Evolutionary conservation across 2,113 vertebrate species (phyloP), one percentile per base, ranked within the genome.

Genomic region (Cairina moschata): DNA sequence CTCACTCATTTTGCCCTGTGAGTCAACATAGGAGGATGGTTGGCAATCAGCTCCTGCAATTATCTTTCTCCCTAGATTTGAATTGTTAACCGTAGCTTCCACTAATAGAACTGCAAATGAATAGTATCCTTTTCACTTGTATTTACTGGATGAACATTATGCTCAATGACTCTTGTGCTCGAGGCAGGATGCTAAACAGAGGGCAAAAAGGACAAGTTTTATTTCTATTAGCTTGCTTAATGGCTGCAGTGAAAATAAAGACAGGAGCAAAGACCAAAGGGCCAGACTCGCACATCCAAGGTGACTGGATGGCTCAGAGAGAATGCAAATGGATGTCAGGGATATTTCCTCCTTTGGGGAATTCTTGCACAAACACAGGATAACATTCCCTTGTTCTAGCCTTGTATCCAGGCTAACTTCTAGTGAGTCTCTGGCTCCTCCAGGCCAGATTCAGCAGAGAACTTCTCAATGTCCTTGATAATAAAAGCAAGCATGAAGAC

Each of bases 1-100:
- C 92, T 89, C 79, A 18, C 92, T 86, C 48, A 11, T 76, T 96
- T 83, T 96, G 94, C 96, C 97, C 97, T 94, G 91, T 96, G 96
- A 97, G 96, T 97, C 96, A 97, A 94, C 92, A 95, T 36, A 8
- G 94, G 93, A 96, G 95, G 95, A 93, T 63, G 88, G 90, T 14
- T 97, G 95, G 97, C 96, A 97, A 97, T 97, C 96, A 97, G 95
- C 95, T 95, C 91, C 93, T 73, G 88, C 94, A 97, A 97, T 97
- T 97, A 97, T 97, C 96, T 83, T 58, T 85, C 96, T 96, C 88
- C 91, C 90, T 59, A 92, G 76, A 95, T 91, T 91, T 95, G 96
- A 95, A 97, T 95, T 96, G 95, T 96, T 96, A 96, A 94, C 94
- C 23, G 36, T 65, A 89, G 91, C 92, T 97, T 95, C 95, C 91